Evolutionary conservation across 2,113 vertebrate genomes (phyloP).

Genomic region (Ovis aries): DNA sequence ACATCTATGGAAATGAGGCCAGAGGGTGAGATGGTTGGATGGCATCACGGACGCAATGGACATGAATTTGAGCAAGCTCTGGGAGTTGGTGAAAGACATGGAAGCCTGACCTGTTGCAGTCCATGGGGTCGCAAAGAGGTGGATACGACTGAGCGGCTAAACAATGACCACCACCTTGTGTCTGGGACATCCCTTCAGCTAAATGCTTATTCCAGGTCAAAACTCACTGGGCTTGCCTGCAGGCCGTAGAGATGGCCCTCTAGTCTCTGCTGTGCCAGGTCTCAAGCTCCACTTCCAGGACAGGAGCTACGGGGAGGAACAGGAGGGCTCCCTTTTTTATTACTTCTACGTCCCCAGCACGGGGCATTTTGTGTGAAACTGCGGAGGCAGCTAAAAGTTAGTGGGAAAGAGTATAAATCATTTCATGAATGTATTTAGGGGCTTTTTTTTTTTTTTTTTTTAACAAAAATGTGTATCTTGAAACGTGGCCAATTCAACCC

Average conservation of each 20-base stretch:
- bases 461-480: not conserved
- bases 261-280: too few species aligned
- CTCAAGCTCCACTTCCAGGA: not conserved
- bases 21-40: not conserved
- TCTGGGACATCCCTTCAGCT: not conserved
- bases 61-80: not conserved
- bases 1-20: fast-evolving
- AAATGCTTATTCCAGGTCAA: not conserved
- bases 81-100: fast-evolving
- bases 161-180: fast-evolving
- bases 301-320: fast-evolving
- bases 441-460: not conserved
- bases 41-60: not conserved
- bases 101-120: not conserved
- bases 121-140: fast-evolving
- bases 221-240: not conserved
- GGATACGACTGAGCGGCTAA: not conserved
- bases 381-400: not conserved
- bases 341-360: not conserved
- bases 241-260: fast-evolving
- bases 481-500: not conserved
- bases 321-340: fast-evolving
- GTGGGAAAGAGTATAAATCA: not conserved
- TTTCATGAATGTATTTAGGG: not conserved
- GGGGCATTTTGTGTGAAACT: not conserved